Base-by-base conservation (phyloP, 2,888 invertebrate genomes). In the Pterostichus madidus region DNA sequence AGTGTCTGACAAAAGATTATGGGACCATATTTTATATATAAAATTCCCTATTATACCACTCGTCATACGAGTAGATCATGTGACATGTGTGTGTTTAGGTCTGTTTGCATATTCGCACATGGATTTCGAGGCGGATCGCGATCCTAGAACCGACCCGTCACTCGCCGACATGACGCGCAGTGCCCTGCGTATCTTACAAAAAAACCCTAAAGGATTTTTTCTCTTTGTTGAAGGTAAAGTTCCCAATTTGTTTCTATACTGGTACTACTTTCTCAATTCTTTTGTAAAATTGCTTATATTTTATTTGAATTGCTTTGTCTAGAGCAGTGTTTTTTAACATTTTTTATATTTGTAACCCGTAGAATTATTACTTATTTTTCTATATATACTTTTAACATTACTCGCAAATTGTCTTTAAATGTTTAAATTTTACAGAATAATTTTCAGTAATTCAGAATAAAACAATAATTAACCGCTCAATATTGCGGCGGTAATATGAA, bases 101-200 rank as follows among this genome's bases (percentile, higher is more conserved):
- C 86, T 92, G 56, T 92, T 92, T 86, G 88, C 91, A 13, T 90
- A 91, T 86, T 91, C 91, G 1, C 92, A 92, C 86, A 89, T 92
- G 90, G 91, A 91, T 84, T 92, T 92, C 85, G 91, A 91, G 85
- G 90, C 89, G n/a, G 91, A 91, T 86, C 87, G 91, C 24, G 90
- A 91, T 85, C 89, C 88, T 39, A 89, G 88, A 31, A 89, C 88
- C 10, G 91, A 92, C 86, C 92, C 92, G 1, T 91, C 91, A 1
- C 86, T 92, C n/a, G 88, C 91, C 0, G 91, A 92, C 84, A 92
- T 92, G 92, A 90, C 92, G 53, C 86, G 89, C 73, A 91, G 91
- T 85, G 92, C 92, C 6, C 88, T 92, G 17, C 89, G 89, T 81
- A 89, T 92, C 83, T 88, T 92, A 13, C 88, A 88, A 83, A 90